Evolutionary conservation across 2,888 invertebrate species (phyloP).

Genomic region (Osmoderma eremita): DNA sequence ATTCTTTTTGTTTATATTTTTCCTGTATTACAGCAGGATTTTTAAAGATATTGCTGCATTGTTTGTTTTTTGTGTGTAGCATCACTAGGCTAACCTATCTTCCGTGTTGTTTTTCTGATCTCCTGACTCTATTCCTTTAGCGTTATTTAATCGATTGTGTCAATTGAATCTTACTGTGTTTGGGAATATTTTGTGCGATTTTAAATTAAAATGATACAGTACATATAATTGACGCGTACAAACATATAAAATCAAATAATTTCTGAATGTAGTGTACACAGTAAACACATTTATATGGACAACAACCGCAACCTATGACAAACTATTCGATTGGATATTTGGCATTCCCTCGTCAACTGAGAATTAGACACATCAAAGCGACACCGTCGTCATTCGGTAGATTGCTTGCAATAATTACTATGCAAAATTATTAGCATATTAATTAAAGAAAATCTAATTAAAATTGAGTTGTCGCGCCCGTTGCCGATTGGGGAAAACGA

Average conservation of each 20-base stretch:
- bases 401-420: slow-evolving; percentile 67
- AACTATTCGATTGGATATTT: slow-evolving; percentile 36
- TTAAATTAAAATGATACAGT: no score
- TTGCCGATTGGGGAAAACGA: slow-evolving; percentile 59
- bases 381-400: slow-evolving; percentile 64
- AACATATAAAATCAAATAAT: no score
- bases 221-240: no score
- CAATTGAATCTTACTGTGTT: no score
- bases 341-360: slow-evolving; percentile 40
- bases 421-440: slow-evolving; percentile 68
- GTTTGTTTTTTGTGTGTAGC: no score
- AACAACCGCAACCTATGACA: slow-evolving; percentile 12
- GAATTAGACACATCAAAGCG: slow-evolving; percentile 63
- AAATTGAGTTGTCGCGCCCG: slow-evolving; percentile 59
- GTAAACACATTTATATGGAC: neutral
- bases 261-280: no score
- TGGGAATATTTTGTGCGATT: no score
- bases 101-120: neutral
- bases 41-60: no score
- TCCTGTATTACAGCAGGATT: no score
- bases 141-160: neutral
- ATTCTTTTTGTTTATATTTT: no score
- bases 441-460: slow-evolving; percentile 68
- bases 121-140: neutral
- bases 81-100: no score